These are phyloP conservation scores for Spinus olivaceus DNA, from an alignment of 2,797 vertebrate genomes.

Conservation along the genomic window DNA sequence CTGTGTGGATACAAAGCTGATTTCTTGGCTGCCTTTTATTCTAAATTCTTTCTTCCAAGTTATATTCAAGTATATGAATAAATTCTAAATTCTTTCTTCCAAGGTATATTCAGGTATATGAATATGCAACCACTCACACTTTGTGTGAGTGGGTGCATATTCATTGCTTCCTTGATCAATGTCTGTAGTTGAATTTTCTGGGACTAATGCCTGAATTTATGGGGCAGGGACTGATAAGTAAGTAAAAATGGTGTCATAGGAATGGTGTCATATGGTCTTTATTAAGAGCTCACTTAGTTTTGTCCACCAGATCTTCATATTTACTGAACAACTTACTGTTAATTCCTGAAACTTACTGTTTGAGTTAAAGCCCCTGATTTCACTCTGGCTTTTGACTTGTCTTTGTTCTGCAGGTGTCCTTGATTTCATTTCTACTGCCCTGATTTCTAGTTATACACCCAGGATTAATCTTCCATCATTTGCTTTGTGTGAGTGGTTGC, in stretches of 20 bases:
- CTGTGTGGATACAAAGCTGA: not conserved
- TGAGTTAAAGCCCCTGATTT: not conserved
- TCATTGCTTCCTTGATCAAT: not conserved
- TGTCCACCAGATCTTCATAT: not conserved
- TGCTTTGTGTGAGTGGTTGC: not conserved
- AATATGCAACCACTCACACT: too few species aligned
- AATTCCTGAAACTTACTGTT: not conserved
- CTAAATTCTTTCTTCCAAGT: not conserved
- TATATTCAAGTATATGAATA: not conserved
- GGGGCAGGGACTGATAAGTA: not conserved
- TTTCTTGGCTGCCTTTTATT: not conserved
- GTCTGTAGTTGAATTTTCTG: not conserved
- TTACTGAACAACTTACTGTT: not conserved
- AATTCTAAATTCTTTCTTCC: too few species aligned
- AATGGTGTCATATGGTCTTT: not conserved
- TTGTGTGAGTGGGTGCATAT: too few species aligned
- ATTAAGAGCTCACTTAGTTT: not conserved
- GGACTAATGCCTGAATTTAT: not conserved
- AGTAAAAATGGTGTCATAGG: not conserved
- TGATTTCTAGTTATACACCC: not conserved
- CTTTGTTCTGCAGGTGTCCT: not conserved
- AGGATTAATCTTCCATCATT: not conserved
- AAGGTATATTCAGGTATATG: too few species aligned
- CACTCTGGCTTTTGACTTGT: not conserved
- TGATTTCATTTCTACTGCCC: not conserved